phyloP scores from a whole-genome alignment of 2,797 vertebrate genomes.

The Rhincodon typus region DNA sequence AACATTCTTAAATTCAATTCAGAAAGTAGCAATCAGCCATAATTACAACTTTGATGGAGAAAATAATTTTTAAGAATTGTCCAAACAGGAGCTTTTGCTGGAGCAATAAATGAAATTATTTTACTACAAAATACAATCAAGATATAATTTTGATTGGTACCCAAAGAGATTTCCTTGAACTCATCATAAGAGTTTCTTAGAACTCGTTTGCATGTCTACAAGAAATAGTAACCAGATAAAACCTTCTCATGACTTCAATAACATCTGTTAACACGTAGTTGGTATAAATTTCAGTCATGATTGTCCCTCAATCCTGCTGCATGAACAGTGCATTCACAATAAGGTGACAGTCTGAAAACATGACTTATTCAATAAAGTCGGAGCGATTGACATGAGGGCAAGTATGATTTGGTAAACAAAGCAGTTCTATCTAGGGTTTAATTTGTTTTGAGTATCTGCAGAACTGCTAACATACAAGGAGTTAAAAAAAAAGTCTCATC shows the following conservation, averaged over 20 bases:
- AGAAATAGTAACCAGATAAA: not conserved
- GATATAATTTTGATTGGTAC: not conserved
- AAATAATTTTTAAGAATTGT: not conserved
- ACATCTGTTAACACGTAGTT: not conserved
- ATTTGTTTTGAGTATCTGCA: not conserved
- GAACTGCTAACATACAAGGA: not conserved
- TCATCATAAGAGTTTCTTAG: not conserved
- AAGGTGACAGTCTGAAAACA: not conserved
- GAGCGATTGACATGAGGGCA: not conserved
- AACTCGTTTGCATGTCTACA: not conserved
- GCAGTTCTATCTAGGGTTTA: not conserved
- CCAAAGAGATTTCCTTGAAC: not conserved
- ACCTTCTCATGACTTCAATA: not conserved
- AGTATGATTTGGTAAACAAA: not conserved
- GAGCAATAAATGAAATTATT: not conserved
- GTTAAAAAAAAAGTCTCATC: not conserved
- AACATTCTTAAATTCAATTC: not conserved
- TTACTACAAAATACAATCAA: not conserved
- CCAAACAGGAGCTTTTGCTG: not conserved
- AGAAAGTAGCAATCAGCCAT: not conserved
- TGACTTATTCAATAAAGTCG: not conserved
- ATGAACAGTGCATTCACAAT: not conserved
- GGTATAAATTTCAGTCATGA: not conserved
- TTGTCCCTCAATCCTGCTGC: too few relatives aligned
- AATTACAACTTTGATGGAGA: not conserved